Conservation (phyloP, 2,888 invertebrate species). For the Parthenolecanium corni region DNA sequence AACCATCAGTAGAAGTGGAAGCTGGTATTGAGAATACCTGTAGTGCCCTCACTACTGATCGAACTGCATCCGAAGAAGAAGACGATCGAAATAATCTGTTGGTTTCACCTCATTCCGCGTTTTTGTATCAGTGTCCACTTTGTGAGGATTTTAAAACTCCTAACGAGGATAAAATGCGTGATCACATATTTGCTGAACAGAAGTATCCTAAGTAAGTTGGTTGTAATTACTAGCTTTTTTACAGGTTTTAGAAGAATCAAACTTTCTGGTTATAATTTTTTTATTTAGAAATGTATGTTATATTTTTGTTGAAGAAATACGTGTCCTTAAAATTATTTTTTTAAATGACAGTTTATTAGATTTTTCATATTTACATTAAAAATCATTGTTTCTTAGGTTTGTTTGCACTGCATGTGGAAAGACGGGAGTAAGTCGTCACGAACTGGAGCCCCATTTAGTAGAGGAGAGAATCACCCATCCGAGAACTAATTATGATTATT, state of each 20-base stretch:
- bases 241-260: no score
- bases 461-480: not conserved
- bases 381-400: no score
- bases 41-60: not conserved
- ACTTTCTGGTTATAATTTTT: no score
- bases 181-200: not conserved
- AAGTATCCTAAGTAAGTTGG: not conserved
- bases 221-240: not conserved
- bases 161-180: not conserved
- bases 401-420: not conserved
- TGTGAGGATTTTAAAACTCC: not conserved
- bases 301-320: no score
- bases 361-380: not conserved
- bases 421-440: not conserved
- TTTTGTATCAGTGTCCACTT: not conserved
- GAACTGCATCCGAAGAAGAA: not conserved
- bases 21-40: no score
- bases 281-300: no score
- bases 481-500: not conserved
- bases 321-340: not conserved
- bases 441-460: not conserved
- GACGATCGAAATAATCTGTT: not conserved
- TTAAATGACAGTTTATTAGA: not conserved
- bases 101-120: not conserved
- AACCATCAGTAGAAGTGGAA: no score